A percentile compares a stretch with the other conserved stretches of the same genome.
These are phyloP conservation scores for Yponomeuta malinellus DNA, from an alignment of 2,888 invertebrate genomes.

Conservation along the genomic window DNA sequence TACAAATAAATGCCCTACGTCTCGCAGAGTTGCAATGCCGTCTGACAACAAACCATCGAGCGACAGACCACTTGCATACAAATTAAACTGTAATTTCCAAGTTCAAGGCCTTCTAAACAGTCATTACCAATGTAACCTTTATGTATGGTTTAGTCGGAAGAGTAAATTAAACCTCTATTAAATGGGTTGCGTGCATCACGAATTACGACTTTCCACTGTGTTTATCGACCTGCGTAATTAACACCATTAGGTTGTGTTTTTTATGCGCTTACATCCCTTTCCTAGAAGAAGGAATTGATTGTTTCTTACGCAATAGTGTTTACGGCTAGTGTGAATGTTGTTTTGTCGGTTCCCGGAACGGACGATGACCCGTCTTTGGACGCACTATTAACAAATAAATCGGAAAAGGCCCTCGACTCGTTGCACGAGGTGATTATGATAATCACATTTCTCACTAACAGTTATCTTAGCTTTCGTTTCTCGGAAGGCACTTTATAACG, in stretches of 20 bases:
- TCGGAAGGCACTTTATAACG: conserved; percentile 47
- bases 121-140: neutral
- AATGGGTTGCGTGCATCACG: neutral
- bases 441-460: conserved; percentile 67
- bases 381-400: conserved; percentile 10
- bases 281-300: conserved; percentile 6
- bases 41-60: neutral
- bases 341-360: conserved; percentile 41
- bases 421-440: conserved; percentile 69
- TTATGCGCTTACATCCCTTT: neutral
- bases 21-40: no score
- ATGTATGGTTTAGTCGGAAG: neutral
- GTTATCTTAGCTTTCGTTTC: conserved; percentile 69
- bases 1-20: no score
- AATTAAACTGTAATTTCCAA: neutral
- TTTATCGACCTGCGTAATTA: neutral
- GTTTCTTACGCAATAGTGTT: conserved; percentile 3
- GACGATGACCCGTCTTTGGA: conserved; percentile 30
- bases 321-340: neutral
- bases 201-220: neutral
- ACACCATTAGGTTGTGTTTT: conserved; percentile 2
- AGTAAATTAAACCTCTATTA: conserved; percentile 3
- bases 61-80: neutral
- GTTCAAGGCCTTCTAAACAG: neutral
- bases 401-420: conserved; percentile 19